phyloP scores from a whole-genome alignment of 2,888 invertebrate species.

The Pandemis heparana region DNA sequence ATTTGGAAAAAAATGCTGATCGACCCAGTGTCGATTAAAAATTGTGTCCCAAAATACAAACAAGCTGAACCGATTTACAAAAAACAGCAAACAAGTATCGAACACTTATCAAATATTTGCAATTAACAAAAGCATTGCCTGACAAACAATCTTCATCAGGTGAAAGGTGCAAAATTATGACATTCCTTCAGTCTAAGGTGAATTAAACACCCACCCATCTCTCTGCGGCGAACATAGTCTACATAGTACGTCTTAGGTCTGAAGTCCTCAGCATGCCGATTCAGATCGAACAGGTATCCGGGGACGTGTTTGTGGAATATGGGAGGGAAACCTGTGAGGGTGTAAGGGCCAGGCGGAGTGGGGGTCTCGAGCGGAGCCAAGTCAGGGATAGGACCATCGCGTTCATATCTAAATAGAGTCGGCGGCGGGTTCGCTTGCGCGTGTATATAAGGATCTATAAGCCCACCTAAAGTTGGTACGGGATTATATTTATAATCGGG shows the following conservation, averaged over 20 bases:
- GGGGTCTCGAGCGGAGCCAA: constrained; percentile 67
- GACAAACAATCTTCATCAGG: constrained; percentile 31
- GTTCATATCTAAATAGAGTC: constrained; percentile 76
- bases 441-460: constrained; percentile 73
- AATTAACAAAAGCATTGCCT: constrained; percentile 48
- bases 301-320: constrained; percentile 81
- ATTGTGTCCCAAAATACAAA: constrained; percentile 13
- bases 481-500: constrained; percentile 78
- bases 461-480: constrained; percentile 71
- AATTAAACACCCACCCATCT: constrained; percentile 85
- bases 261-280: constrained; percentile 80
- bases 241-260: constrained; percentile 81
- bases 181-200: constrained; percentile 72
- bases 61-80: constrained; percentile 54
- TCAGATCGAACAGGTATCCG: constrained; percentile 76
- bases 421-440: constrained; percentile 70
- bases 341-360: constrained; percentile 71
- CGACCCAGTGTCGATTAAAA: constrained; percentile 21
- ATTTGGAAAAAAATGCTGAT: constrained; percentile 19
- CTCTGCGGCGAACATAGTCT: constrained; percentile 83
- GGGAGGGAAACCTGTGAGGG: constrained; percentile 78
- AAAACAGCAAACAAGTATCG: constrained; percentile 56
- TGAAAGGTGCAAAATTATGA: constrained; percentile 58
- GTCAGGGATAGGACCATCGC: constrained; percentile 78
- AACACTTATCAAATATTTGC: constrained; percentile 46